phyloP scores from a whole-genome alignment of 2,113 vertebrate species.

The Podarcis muralis region DNA sequence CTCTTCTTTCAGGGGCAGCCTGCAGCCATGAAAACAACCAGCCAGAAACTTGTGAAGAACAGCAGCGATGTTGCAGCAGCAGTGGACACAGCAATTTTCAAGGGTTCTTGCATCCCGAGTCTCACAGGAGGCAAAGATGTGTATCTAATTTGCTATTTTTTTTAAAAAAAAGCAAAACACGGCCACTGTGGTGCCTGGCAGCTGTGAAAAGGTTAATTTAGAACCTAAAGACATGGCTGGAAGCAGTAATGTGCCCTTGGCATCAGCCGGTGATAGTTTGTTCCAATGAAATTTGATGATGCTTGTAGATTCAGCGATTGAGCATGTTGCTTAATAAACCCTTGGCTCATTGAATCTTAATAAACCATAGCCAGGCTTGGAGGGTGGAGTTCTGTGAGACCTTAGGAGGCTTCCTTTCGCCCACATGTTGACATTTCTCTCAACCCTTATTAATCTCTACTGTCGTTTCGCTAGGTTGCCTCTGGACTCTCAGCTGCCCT shows the following conservation, averaged over 20 bases:
- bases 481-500: conserved; percentile 7
- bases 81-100: not conserved
- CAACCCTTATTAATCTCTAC: conserved; percentile 21
- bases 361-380: not conserved
- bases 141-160: not conserved
- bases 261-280: not conserved
- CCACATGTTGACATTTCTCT: not conserved
- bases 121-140: not conserved
- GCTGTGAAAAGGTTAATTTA: conserved; percentile 11
- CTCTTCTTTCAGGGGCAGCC: fast-evolving
- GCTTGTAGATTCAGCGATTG: not conserved
- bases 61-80: not conserved
- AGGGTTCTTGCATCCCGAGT: fast-evolving
- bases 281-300: conserved; percentile 20
- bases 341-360: conserved; percentile 14
- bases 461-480: conserved; percentile 33
- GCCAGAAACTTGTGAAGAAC: not conserved
- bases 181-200: not conserved
- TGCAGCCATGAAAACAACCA: conserved; percentile 5
- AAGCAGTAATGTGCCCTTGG: not conserved
- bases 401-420: fast-evolving
- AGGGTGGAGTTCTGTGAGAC: not conserved
- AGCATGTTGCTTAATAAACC: not conserved
- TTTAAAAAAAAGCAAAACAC: not conserved
- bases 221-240: not conserved